Base-by-base conservation (phyloP, 2,797 vertebrate species). In the Syngnathus acus region DNA sequence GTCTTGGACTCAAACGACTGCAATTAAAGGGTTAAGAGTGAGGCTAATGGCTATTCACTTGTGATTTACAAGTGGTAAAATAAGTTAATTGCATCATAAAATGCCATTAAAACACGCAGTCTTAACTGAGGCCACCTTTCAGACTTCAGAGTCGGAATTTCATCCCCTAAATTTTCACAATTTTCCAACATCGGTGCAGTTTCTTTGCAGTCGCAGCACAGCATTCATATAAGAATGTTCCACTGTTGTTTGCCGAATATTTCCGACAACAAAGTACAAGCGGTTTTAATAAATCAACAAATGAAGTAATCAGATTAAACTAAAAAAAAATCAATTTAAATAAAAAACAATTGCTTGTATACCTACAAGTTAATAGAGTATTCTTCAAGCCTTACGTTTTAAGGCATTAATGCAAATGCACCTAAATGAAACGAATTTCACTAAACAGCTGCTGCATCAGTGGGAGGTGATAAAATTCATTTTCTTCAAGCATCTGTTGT, bases 11-110 rank as follows among this genome's bases (percentile, higher is more conserved):
- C 32, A 38, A 57, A 57, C 16, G 32, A 37, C 55, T 23, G n/a
- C 3, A 7, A 62, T 21, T 60, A 60, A 40, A 60, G 9, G 13
- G 60, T 62, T 62, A 45, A 42, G 23, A 2, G 58, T 60, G 39
- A 26, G 60, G 21, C 11, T 62, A 45, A 57, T 57, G 32, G 32
- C 55, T 3, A 57, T 17, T 14, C 55, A 57, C 32, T 57, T 57
- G 26, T 57, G 14, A 57, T 57, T 60, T 60, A 60, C 58, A 60
- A n/a, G 58, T 14, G 40, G 23, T 3, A 62, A 62, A 43, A 43
- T 62, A 23, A 62, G 39, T 62, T 23, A 43, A 62, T n/a, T 16
- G 55, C 32, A 17, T 57, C 26, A 55, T 55, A 55, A 55, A 55
- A 55, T 26, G 21, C 3, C 9, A 6, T 14, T 37, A 57, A 37